A percentile compares a stretch with the other conserved stretches of the same genome.
These are phyloP conservation scores for Planiliza haematocheilus DNA, from an alignment of 2,113 vertebrate species.

Conservation along the genomic window DNA sequence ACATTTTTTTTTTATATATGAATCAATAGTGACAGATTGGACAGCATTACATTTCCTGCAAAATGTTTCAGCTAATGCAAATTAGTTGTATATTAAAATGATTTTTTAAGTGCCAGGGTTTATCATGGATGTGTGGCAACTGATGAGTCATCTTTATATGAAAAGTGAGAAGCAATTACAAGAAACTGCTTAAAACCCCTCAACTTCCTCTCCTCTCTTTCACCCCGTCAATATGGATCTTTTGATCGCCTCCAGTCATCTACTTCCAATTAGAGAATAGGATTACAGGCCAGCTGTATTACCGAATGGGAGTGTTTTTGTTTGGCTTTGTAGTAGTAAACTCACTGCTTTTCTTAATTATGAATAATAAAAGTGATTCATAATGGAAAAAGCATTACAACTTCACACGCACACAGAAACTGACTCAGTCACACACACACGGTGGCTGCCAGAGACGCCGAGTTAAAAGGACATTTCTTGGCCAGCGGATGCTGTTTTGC, in stretches of 20 bases:
- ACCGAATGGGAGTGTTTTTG: slow-evolving; percentile 58
- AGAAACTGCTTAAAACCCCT: background rate
- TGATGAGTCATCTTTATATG: background rate
- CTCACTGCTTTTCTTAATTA: slow-evolving; percentile 79
- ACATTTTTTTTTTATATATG: too few relatives aligned
- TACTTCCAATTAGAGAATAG: slow-evolving; percentile 68
- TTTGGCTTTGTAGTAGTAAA: slow-evolving; percentile 75
- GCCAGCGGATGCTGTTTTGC: slow-evolving; percentile 68
- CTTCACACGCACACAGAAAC: slow-evolving; percentile 54
- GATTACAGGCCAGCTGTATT: slow-evolving; percentile 70
- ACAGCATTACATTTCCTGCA: too few relatives aligned
- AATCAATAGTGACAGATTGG: too few relatives aligned
- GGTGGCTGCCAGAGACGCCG: slow-evolving; percentile 56
- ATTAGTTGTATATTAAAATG: too few relatives aligned
- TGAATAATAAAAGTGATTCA: slow-evolving; percentile 84
- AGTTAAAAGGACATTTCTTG: slow-evolving; percentile 78
- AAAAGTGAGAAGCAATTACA: slow-evolving; percentile 22
- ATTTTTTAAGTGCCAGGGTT: too few relatives aligned
- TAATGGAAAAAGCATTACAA: slow-evolving; percentile 75
- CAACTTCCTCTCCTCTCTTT: background rate
- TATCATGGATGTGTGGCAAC: background rate
- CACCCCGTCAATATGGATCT: slow-evolving; percentile 32
- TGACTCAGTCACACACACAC: slow-evolving; percentile 46
- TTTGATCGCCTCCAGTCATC: slow-evolving; percentile 69
- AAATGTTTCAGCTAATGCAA: too few relatives aligned